Base-by-base conservation (phyloP, 2,797 vertebrate species). In the Falco rusticolus region DNA sequence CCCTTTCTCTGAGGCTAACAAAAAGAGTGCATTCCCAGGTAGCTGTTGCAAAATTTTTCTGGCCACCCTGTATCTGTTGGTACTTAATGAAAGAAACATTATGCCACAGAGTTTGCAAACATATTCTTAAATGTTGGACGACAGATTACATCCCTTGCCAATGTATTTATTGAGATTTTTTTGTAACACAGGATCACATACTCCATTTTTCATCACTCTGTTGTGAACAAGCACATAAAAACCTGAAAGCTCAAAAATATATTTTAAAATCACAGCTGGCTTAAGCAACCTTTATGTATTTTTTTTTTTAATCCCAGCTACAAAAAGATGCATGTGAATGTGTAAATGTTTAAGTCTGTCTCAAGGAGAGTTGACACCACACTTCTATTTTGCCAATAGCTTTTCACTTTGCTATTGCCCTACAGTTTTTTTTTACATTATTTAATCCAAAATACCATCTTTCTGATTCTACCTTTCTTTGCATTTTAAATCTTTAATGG, bases 401-500 rank as follows among this genome's bases (percentile, higher is more conserved):
- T 98, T 98, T 98, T 98, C 97, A 97, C 97, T 98, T 97, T 97
- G 82, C 96, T 96, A 97, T 91, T 99, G 98, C 99, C 99, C 98
- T 98, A 98, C 95, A 98, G 98, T 98, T 98, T 99, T 99, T 99
- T 99, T 99, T 98, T 99, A 99, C 98, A 99, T 99, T 99, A 99
- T 99, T 99, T 98, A 99, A 99, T 99, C 98, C 99, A 98, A 99
- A 99, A 99, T 98, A 98, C 98, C 97, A 98, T 99, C 98, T 99
- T 99, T 99, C 98, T 98, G 98, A 98, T 98, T 98, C 98, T 97
- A 98, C 98, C 98, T 99, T 99, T 98, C 98, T 99, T 98, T 98
- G 98, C 98, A 98, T 99, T 99, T 98, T 99, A 99, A 99, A 99
- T 99, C 98, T 99, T 99, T 99, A 99, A 99, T 99, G 98, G 97